These are phyloP conservation scores for Melitaea cinxia DNA, from an alignment of 1,140 invertebrate species.

Conservation along the genomic window DNA sequence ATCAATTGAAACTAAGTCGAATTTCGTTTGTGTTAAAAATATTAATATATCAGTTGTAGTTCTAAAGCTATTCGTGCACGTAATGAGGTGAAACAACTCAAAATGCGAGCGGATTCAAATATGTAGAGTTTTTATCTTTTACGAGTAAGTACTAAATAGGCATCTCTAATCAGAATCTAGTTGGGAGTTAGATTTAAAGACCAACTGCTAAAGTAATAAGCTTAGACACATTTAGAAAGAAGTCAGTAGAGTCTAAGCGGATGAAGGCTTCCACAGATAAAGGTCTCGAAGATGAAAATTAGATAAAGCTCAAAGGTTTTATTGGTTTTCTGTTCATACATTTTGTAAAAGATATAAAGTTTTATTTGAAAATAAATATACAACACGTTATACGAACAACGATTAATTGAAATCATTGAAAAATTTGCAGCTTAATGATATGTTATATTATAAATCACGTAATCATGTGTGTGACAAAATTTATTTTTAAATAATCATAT, in stretches of 20 bases:
- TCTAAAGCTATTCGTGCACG: conserved; percentile 62
- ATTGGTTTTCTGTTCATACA: neutral
- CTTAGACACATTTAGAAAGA: conserved; percentile 1
- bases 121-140: conserved; percentile 61
- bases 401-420: no score
- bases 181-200: conserved; percentile 29
- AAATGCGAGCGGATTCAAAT: conserved; percentile 63
- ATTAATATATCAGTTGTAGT: conserved; percentile 53
- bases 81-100: conserved; percentile 77
- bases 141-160: conserved; percentile 35
- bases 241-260: conserved; percentile 16
- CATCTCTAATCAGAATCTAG: conserved; percentile 52
- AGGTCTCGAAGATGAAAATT: neutral
- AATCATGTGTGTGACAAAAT: no score
- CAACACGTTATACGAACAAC: neutral
- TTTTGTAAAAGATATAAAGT: neutral
- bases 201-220: conserved; percentile 11
- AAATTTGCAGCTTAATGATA: no score
- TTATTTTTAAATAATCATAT: no score
- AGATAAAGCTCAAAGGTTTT: conserved; percentile 8
- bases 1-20: conserved; percentile 21
- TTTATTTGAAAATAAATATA: neutral
- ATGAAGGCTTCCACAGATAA: conserved; percentile 11
- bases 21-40: conserved; percentile 36
- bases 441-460: no score